Conservation (phyloP, 2,113 vertebrate species). For the Stegostoma tigrinum region DNA sequence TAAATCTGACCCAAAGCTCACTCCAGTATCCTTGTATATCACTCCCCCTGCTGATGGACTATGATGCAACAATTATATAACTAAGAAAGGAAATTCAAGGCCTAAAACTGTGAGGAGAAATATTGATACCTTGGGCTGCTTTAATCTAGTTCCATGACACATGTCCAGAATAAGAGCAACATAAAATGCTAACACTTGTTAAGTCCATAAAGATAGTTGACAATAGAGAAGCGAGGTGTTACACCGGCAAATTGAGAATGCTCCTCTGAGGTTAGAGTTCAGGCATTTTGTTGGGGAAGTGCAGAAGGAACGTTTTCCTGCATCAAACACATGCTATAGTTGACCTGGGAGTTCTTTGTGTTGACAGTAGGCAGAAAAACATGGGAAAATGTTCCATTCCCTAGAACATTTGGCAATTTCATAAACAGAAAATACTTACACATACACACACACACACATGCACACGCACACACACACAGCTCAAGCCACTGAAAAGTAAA, state of each 20-base stretch:
- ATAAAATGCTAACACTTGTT: background rate
- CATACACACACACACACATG: background rate
- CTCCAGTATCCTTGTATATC: background rate
- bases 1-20: background rate
- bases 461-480: background rate
- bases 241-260: background rate
- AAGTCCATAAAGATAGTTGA: background rate
- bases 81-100: background rate
- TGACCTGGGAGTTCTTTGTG: slow-evolving; percentile 22
- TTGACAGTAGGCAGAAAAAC: slow-evolving; percentile 24
- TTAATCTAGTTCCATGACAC: background rate
- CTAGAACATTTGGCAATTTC: background rate
- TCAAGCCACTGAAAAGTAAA: background rate
- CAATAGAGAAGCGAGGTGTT: background rate
- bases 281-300: background rate
- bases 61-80: background rate
- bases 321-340: background rate
- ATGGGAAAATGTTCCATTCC: slow-evolving; percentile 10
- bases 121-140: background rate
- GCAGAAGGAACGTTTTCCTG: background rate
- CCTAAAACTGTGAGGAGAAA: background rate
- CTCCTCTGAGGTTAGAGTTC: background rate
- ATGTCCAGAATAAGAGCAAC: background rate
- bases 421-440: background rate
- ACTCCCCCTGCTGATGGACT: background rate